phyloP scores from a whole-genome alignment of 2,797 vertebrate species.

The Mormyrus proboscirostris region DNA sequence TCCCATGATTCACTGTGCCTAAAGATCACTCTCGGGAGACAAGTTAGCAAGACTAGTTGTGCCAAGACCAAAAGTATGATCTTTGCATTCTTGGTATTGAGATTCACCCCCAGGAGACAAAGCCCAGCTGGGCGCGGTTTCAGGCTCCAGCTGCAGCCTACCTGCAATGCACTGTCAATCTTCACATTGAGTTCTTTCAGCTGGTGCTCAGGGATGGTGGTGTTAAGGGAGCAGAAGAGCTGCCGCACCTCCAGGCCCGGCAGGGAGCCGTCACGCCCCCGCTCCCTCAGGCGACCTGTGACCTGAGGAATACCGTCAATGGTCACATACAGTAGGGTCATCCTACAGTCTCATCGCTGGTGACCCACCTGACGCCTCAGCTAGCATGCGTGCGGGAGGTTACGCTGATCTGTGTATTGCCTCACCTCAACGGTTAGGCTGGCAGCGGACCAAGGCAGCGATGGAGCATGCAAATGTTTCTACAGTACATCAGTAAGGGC shows the following conservation, averaged over 20 bases:
- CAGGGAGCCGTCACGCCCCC: conserved; percentile 84
- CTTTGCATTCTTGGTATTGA: not conserved
- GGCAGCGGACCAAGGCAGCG: not conserved
- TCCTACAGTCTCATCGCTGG: not conserved
- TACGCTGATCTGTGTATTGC: not conserved
- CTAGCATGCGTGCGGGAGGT: not conserved
- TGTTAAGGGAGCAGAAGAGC: conserved; percentile 93
- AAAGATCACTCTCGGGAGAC: not conserved
- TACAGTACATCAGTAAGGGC: not conserved
- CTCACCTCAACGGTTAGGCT: not conserved
- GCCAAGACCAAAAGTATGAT: not conserved
- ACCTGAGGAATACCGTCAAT: conserved; percentile 55
- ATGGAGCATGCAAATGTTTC: not conserved
- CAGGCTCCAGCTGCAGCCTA: conserved; percentile 35
- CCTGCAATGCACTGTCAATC: conserved; percentile 92
- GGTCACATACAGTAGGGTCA: not conserved
- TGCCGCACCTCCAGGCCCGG: conserved; percentile 96
- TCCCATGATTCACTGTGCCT: not conserved
- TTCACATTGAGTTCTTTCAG: conserved; percentile 93
- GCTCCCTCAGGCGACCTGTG: conserved; percentile 81
- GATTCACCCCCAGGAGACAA: not conserved
- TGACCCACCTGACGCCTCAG: conserved; percentile 19
- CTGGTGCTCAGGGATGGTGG: conserved; percentile 90
- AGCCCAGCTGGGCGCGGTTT: not conserved
- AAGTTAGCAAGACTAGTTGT: not conserved